Conservation (phyloP, 2,888 invertebrate genomes). For the Ecliptopera silaceata region DNA sequence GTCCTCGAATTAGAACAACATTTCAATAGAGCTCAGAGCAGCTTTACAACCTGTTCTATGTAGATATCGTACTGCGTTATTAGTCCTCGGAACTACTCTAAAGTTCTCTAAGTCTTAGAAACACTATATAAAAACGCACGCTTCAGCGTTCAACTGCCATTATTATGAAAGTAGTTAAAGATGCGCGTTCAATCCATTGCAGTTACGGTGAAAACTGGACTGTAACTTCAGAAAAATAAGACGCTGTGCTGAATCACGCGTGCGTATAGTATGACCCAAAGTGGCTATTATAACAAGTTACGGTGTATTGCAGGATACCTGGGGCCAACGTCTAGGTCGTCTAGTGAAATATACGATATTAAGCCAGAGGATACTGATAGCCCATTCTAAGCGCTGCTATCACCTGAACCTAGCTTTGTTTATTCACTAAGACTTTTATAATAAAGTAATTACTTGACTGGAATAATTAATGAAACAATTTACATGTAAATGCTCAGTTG, state of each 20-base stretch:
- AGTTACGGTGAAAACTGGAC: neutral
- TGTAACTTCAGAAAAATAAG: too few relatives aligned
- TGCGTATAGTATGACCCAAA: slow-evolving; percentile 38
- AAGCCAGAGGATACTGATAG: slow-evolving; percentile 27
- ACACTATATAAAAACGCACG: neutral
- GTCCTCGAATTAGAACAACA: slow-evolving; percentile 30
- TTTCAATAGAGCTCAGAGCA: slow-evolving; percentile 36
- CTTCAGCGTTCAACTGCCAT: neutral
- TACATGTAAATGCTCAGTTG: too few relatives aligned
- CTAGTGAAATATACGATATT: slow-evolving; percentile 43
- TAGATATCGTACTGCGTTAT: slow-evolving; percentile 52
- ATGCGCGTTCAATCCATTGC: neutral
- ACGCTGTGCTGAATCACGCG: slow-evolving; percentile 10
- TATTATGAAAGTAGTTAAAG: neutral
- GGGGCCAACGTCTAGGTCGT: slow-evolving; percentile 39
- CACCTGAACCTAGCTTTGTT: slow-evolving; percentile 35
- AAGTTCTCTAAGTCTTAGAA: slow-evolving; percentile 36
- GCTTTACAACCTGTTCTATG: slow-evolving; percentile 41
- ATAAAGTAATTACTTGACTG: slow-evolving; percentile 5
- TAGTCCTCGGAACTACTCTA: slow-evolving; percentile 44
- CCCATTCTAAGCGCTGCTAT: slow-evolving; percentile 31
- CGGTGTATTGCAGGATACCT: slow-evolving; percentile 49
- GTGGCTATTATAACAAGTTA: slow-evolving; percentile 54
- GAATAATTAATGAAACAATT: too few relatives aligned
- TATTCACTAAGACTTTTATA: slow-evolving; percentile 15